Evolutionary conservation across 2,797 vertebrate genomes (phyloP), one percentile per base, ranked within the genome.

Genomic region (Neomorphus geoffroyi): DNA sequence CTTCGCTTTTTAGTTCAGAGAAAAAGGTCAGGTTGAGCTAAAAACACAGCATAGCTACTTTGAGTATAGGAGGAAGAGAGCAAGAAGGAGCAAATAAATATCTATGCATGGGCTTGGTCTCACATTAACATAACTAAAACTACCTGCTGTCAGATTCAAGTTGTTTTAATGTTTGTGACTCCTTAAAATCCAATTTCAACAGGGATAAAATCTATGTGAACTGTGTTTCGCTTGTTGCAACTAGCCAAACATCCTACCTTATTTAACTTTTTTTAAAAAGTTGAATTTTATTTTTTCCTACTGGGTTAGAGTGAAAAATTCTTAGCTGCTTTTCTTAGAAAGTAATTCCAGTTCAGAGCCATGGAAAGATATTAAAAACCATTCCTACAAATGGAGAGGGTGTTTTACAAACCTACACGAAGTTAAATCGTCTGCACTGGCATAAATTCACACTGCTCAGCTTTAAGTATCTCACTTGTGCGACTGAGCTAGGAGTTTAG

Each of bases 241-340:
- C 64, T 64, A 66, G 50, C 7, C 28, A 75, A 92, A 60, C 10
- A 78, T 16, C 4, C 16, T 43, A 53, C 48, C 24, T 65, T 69
- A 70, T 18, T 43, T 37, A 54, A 51, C 9, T 66, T 46, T 23
- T 23, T n/a, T 18, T 3, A 10, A 84, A 61, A 65, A 8, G 4
- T 32, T 80, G 32, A 7, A 33, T 58, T 91, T 67, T 83, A 10
- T 43, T 72, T 64, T 92, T 77, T 33, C n/a, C 64, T 48, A 19
- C 18, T 60, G 54, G 23, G 11, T 39, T 22, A 71, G 57, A 64
- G 41, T 80, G 74, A 88, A 94, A 94, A 66, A 48, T 10, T 28
- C 41, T 80, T 39, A 66, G 56, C 15, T 85, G 43, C 41, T 84
- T 86, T 96, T 90, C 92, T 92, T 95, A 94, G 92, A 95, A 92